Evolutionary conservation across 2,888 invertebrate species (phyloP), one percentile per base, ranked within the genome.

Genomic region (Synergus itoensis): DNA sequence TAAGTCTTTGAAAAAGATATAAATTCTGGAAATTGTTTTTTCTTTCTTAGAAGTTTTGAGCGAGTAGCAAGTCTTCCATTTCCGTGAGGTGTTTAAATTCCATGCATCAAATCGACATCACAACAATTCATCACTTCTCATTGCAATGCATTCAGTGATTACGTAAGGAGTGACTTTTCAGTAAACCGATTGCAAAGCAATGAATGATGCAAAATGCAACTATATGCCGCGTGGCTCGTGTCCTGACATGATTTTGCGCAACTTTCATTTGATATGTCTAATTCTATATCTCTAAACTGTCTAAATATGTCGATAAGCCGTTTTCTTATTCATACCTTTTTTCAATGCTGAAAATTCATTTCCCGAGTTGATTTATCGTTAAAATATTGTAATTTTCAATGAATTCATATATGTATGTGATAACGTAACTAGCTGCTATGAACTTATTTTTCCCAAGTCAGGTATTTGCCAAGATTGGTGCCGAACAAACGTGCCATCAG

Each of bases 81-180:
- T 76, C 76, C 76, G 76, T 53, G 75, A 53, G 75, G 75, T 53
- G 75, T 75, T 75, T 75, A 75, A 75, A 76, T 62, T 76, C 60
- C 21, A 76, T 62, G 28, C 40, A 76, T 76, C 62, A 76, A 60
- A 76, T 41, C 43, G 14, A 76, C 76, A 41, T 76, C 69, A 69
- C 36, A 69, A 69, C 69, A 45, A 65, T 65, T n/a, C 65, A 65
- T 65, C 65, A 65, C 65, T 65, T 57, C 45, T 75, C 53, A 75
- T 40, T 62, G 41, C 76, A 76, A 60, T 60, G 76, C 76, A 76
- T 18, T 57, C 60, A 76, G 40, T n/a, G 40, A 76, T 76, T 76
- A 76, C 28, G 60, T 62, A 76, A 76, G 57, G 14, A 62, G 21
- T 60, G 40, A 62, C 60, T 76, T 60, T 76, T 62, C 41, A 62